phyloP scores from a whole-genome alignment of 2,113 vertebrate genomes.

The Xerus inauris region DNA sequence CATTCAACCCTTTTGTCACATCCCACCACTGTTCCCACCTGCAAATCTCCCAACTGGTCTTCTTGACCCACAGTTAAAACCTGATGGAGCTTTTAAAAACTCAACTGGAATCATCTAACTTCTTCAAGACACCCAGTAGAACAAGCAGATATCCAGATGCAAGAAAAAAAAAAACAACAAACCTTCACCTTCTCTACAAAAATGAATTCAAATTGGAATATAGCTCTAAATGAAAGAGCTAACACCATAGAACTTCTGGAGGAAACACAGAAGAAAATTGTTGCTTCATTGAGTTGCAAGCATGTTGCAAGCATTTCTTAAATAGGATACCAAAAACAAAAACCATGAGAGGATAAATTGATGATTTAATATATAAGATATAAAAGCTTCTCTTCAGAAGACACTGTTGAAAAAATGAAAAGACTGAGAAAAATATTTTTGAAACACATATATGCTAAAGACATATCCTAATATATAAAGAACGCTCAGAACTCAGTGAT shows the following conservation, averaged over 20 bases:
- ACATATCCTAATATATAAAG: background rate
- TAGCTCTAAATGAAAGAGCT: background rate
- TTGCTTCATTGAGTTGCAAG: background rate
- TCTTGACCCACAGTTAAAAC: background rate
- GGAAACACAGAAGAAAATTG: background rate
- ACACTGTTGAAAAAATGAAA: background rate
- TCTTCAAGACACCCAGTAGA: background rate
- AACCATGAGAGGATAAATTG: background rate
- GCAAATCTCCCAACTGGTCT: background rate
- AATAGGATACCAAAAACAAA: background rate
- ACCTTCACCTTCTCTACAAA: background rate
- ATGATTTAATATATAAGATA: background rate
- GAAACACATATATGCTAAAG: background rate
- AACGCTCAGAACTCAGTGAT: background rate
- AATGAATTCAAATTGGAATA: background rate
- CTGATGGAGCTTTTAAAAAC: background rate
- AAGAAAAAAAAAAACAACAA: background rate
- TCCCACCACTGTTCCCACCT: background rate
- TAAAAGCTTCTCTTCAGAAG: background rate
- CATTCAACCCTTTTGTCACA: background rate
- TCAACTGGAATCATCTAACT: background rate
- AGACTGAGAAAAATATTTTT: background rate
- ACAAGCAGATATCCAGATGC: too few species aligned
- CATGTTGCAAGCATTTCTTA: background rate
- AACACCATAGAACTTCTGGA: background rate